Base-by-base conservation (phyloP, 2,113 vertebrate species). In the Tringa solitaria region DNA sequence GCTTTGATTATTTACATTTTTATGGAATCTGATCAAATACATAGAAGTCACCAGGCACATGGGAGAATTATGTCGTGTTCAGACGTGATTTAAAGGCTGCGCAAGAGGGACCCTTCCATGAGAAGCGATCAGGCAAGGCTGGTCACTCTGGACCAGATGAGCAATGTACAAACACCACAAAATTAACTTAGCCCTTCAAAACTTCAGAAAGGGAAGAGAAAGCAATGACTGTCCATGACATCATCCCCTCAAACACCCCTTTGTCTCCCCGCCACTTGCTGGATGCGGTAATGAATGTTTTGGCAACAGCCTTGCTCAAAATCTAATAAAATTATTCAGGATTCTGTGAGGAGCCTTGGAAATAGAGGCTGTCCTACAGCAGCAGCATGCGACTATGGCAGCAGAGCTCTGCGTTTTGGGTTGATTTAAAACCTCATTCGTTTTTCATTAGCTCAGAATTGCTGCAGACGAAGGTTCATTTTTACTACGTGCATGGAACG, bases 1-100 rank as follows among this genome's bases (percentile, higher is more conserved):
- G 96, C 95, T 98, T 97, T 32, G 96, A 98, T 98, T 98, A 98
- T 98, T 98, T 98, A 98, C 98, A 98, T 98, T 98, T 98, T 98
- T 98, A 98, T 98, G 98, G 97, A 97, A 98, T 97, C 97, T 96
- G 97, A 98, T 97, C 97, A 97, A 98, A 97, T 87, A 95, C 94
- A 94, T 37, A 92, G 97, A 97, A 96, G 93, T 95, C 97, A 96
- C 93, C 81, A 96, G 97, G 96, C 97, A 96, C 97, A 96, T 73
- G 96, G 91, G 95, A 97, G 96, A 98, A 96, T 98, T 97, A 98
- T 97, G 97, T 93, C 45, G 68, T 94, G 96, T 96, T 97, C 96
- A 97, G 95, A 95, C 90, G 57, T 96, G 98, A 98, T 98, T 98
- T 97, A 98, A 86, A 90, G 96, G 97, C 96, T 23, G 15, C 12